Evolutionary conservation across 2,797 vertebrate genomes (phyloP).

Genomic region (Rhabdophis nuchalis): DNA sequence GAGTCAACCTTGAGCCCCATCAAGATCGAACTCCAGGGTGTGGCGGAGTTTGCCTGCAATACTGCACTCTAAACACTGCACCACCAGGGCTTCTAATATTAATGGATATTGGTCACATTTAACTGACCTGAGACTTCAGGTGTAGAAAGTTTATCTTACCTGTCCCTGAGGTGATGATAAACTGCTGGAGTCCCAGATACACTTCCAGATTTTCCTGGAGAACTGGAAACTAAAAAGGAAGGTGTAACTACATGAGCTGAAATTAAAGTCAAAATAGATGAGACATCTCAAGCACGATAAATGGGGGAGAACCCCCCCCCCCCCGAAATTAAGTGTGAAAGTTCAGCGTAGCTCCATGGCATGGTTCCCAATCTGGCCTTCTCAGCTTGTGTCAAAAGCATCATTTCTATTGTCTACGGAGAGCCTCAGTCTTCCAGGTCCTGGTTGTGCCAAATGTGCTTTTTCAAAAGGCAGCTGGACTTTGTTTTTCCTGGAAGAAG

Average conservation of each 20-base stretch:
- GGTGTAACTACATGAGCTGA: background rate
- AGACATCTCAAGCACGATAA: background rate
- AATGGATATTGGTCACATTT: background rate
- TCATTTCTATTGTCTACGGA: background rate
- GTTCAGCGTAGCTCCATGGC: background rate
- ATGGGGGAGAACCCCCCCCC: no score
- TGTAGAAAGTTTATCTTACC: constrained; percentile 57
- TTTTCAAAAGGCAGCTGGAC: no score
- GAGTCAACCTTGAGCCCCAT: background rate
- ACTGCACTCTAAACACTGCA: background rate
- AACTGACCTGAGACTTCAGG: background rate
- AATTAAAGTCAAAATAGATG: background rate
- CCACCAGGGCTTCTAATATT: background rate
- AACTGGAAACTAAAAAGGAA: constrained; percentile 78
- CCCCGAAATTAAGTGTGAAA: background rate
- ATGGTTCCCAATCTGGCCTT: background rate
- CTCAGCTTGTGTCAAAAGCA: background rate
- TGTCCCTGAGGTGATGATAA: constrained; percentile 84
- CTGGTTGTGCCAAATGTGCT: background rate
- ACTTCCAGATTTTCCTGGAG: constrained; percentile 95
- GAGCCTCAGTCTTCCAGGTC: background rate
- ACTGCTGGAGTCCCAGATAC: constrained; percentile 94
- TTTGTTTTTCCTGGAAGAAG: background rate
- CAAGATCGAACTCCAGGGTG: background rate
- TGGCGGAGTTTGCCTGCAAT: background rate